Conservation (phyloP, 2,797 vertebrate genomes). For the Ceryle rudis region DNA sequence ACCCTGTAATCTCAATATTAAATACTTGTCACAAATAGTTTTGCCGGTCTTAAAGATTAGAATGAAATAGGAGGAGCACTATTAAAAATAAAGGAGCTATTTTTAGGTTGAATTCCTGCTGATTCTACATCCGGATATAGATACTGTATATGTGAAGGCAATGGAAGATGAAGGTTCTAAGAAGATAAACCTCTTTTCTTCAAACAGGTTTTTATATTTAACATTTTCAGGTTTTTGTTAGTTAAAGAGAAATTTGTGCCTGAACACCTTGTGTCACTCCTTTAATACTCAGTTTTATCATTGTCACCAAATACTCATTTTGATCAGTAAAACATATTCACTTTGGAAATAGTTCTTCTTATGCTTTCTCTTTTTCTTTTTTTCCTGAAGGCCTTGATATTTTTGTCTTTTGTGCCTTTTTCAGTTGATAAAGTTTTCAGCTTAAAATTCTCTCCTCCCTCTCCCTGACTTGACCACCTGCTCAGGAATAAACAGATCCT, state of each 20-base stretch:
- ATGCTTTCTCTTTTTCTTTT: background rate
- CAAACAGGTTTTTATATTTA: background rate
- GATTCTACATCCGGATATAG: background rate
- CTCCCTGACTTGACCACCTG: background rate
- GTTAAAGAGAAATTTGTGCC: background rate
- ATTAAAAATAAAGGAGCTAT: background rate
- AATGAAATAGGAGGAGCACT: background rate
- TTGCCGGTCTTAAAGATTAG: background rate
- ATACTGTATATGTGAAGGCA: background rate
- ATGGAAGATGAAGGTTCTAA: background rate
- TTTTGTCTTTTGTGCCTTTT: constrained; percentile 15
- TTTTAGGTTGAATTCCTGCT: background rate
- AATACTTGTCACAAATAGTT: background rate
- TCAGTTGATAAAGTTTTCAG: background rate
- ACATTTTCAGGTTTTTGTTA: background rate
- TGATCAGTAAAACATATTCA: background rate
- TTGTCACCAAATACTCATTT: background rate
- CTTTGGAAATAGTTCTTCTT: background rate
- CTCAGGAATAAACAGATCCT: constrained; percentile 6
- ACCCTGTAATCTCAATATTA: background rate
- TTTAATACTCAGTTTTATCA: background rate
- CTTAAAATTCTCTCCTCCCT: background rate
- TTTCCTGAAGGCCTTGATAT: background rate
- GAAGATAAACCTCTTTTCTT: background rate
- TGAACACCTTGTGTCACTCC: background rate